A percentile compares a stretch with the other conserved stretches of the same genome.
Conservation (phyloP, 2,797 vertebrate species). For the Clarias pachynema region DNA sequence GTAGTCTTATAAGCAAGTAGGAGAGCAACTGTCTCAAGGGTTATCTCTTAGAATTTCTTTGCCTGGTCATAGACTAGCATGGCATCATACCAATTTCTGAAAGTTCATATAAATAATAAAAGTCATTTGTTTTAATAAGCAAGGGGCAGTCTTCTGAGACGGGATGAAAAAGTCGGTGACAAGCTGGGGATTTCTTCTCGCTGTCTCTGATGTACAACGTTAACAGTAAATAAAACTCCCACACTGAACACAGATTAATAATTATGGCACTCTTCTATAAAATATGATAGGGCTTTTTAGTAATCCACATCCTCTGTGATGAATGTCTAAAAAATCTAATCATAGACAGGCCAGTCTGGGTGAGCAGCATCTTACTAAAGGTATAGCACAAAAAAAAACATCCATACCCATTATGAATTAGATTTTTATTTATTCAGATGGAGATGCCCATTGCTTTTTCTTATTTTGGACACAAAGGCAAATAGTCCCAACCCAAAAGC, state of each 20-base stretch:
- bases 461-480: neutral
- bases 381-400: neutral
- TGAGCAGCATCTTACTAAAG: conserved; percentile 2
- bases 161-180: neutral
- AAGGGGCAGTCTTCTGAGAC: conserved; percentile 20
- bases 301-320: neutral
- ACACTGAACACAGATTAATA: neutral
- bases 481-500: neutral
- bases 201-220: conserved; percentile 14
- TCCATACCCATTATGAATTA: neutral
- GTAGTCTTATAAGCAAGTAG: neutral
- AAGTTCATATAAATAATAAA: conserved; percentile 13
- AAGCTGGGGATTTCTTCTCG: conserved; percentile 7
- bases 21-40: neutral
- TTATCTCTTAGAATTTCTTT: neutral
- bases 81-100: neutral
- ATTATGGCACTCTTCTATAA: conserved; percentile 8
- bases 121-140: conserved; percentile 11
- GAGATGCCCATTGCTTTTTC: neutral
- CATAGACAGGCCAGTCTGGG: neutral
- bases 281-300: conserved; percentile 4
- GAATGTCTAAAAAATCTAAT: neutral
- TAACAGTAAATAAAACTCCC: conserved; percentile 33
- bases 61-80: neutral
- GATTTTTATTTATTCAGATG: neutral